A percentile compares a stretch with the other conserved stretches of the same genome.
Evolutionary conservation across 2,888 invertebrate genomes (phyloP).

Genomic region (Leptopterna dolabrata): DNA sequence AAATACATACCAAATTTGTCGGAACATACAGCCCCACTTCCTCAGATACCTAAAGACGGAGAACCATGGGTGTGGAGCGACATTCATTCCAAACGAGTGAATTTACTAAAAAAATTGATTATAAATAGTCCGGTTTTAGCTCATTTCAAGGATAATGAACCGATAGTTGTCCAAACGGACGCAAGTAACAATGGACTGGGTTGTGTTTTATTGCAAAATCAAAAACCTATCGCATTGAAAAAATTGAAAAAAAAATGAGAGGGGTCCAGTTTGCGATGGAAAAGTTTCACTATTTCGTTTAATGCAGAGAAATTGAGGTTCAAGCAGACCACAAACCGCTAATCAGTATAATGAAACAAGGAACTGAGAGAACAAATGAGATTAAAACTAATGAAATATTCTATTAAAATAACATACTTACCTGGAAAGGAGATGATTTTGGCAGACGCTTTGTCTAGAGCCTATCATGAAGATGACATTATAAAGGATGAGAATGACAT

Average conservation of each 20-base stretch:
- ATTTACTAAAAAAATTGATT: too few species aligned
- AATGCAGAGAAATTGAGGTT: neutral
- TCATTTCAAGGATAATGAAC: neutral
- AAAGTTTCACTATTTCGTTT: slow-evolving; percentile 9
- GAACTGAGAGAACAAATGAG: neutral
- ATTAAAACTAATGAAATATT: neutral
- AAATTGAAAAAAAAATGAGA: neutral
- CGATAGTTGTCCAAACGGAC: neutral
- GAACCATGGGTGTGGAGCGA: too few species aligned
- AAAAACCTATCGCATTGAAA: neutral
- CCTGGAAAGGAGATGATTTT: too few species aligned
- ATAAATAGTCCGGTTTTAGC: neutral
- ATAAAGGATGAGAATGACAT: neutral
- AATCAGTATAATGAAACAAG: neutral
- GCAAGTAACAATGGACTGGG: neutral
- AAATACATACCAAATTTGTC: too few species aligned
- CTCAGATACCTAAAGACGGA: too few species aligned
- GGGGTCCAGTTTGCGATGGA: neutral
- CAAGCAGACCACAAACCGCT: neutral
- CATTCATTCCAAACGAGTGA: too few species aligned
- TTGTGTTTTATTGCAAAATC: neutral
- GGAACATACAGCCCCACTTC: too few species aligned
- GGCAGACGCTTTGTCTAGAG: neutral
- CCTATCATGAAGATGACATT: neutral
- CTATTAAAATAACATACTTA: neutral